Conservation (phyloP, 2,113 vertebrate genomes). For the Eira barbara region DNA sequence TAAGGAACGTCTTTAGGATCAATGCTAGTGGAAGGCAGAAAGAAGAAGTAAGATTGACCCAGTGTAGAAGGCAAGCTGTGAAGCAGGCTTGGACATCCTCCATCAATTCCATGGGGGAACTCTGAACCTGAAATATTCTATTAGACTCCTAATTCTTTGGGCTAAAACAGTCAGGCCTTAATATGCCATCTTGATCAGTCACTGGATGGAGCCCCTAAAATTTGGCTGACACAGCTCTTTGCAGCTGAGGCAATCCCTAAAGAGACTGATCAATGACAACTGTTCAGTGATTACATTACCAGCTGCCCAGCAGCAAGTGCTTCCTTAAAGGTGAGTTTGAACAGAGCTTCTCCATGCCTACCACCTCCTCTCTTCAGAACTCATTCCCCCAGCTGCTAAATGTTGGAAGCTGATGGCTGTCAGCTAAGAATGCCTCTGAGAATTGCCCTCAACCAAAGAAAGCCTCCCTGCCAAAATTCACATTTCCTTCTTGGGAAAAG, state of each 20-base stretch:
- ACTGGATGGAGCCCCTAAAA: fast-evolving
- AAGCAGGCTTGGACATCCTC: neutral
- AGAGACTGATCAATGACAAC: neutral
- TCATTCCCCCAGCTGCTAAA: neutral
- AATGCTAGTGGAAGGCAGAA: neutral
- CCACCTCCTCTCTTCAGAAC: neutral
- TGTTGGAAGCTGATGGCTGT: neutral
- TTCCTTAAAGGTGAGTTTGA: neutral
- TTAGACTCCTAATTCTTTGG: neutral
- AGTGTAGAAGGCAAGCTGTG: neutral
- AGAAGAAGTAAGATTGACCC: neutral
- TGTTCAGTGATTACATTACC: neutral
- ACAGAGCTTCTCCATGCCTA: neutral
- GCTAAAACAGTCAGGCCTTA: neutral
- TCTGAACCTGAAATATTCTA: neutral
- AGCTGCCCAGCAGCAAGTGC: neutral
- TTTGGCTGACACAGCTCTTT: neutral
- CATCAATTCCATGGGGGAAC: neutral
- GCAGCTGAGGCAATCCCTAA: neutral
- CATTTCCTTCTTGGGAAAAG: neutral
- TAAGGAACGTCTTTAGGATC: neutral
- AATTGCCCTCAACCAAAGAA: neutral
- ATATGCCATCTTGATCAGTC: neutral
- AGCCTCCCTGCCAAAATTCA: neutral
- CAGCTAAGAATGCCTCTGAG: neutral